These are phyloP conservation scores for Trissolcus brochymenae DNA, from an alignment of 2,888 invertebrate genomes.

Conservation along the genomic window DNA sequence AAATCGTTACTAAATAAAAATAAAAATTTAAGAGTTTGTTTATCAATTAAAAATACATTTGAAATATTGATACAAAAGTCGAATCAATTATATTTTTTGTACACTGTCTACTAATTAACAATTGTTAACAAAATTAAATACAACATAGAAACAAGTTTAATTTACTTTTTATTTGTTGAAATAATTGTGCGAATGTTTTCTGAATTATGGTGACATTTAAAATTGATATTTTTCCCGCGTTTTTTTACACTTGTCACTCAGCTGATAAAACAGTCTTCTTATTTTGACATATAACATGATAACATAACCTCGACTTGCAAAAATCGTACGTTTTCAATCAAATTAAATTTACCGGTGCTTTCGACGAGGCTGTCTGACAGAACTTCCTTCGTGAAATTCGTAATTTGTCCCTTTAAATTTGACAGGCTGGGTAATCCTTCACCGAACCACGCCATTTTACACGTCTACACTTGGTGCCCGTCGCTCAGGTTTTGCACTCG, in stretches of 20 bases:
- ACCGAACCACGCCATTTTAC: slow-evolving; percentile 75
- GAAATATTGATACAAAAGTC: no score
- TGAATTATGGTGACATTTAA: neutral
- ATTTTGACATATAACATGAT: slow-evolving; percentile 70
- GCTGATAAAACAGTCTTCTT: slow-evolving; percentile 68
- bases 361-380: slow-evolving; percentile 85
- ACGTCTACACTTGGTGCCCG: slow-evolving; percentile 47
- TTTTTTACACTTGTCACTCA: slow-evolving; percentile 26
- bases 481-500: slow-evolving; percentile 7
- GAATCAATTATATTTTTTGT: no score
- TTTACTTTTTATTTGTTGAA: no score
- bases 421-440: slow-evolving; percentile 74
- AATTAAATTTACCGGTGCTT: slow-evolving; percentile 77
- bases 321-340: neutral
- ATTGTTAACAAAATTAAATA: no score
- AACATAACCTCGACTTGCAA: slow-evolving; percentile 58
- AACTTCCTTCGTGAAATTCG: slow-evolving; percentile 92
- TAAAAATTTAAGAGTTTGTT: no score
- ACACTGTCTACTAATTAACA: neutral
- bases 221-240: slow-evolving; percentile 22
- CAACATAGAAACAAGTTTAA: no score
- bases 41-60: no score
- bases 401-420: slow-evolving; percentile 90
- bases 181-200: no score
- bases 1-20: no score